Evolutionary conservation across 2,113 vertebrate genomes (phyloP), one percentile per base, ranked within the genome.

Genomic region (Galemys pyrenaicus): DNA sequence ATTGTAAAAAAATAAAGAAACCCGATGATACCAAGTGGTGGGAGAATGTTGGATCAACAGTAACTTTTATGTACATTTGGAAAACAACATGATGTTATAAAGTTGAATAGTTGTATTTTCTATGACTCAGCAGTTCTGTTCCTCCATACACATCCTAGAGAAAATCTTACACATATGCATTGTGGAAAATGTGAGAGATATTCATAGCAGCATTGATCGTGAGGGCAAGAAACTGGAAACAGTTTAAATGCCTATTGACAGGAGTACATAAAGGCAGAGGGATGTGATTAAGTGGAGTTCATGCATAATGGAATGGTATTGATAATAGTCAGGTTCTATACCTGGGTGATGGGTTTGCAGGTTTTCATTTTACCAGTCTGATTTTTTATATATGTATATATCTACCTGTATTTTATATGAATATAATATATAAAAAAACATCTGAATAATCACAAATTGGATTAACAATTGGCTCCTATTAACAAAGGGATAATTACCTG

Each of bases 361-460:
- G 28, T 73, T 87, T 78, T 91, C 39, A 41, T 49, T 56, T 62
- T 78, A 67, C 15, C 88, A 91, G 60, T 65, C 51, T 41, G 49
- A 71, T 93, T 67, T 30, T 78, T 68, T 41, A 32, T 8, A 37
- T 91, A 24, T 32, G 9, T 44, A 15, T 75, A 9, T 54, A 24
- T 87, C 7, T 44, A 37, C n/a, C 8, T 51, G 1, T 75, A 26
- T 73, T 79, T 85, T 75, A 8, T 77, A 26, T 86, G 62, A 39
- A 26, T 85, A 64, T 30, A 77, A 86, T 16, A 65, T 64, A 68
- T 73, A 71, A 64, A 64, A 90, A 68, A 90, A 82, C 17, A 73
- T 82, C 28, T 77, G n/a, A 86, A 58, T 46, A 90, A 87, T 94
- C 17, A 89, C 41, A 88, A 35, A 67, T 28, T 79, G 41, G 24